Evolutionary conservation across 2,113 vertebrate genomes (phyloP), one percentile per base, ranked within the genome.

Genomic region (Apus apus): DNA sequence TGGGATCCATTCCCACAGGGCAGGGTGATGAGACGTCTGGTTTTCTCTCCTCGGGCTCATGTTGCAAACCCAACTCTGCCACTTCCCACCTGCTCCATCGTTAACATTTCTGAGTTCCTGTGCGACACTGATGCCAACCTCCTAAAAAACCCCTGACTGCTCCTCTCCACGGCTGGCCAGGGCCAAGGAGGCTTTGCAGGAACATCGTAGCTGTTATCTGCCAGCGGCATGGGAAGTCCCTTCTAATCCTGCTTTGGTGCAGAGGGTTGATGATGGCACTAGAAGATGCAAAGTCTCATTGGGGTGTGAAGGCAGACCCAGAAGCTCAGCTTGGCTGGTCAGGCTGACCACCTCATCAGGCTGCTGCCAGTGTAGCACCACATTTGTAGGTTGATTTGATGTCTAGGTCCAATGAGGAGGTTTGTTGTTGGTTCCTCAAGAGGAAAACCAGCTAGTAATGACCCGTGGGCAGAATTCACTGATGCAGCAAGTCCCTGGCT

Each of bases 391-490:
- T 3, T 50, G 53, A 16, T 71, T 85, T 36, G 8, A 43, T 32
- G 32, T 27, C 67, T 51, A 54, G 25, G 53, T 38, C 26, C 46
- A 22, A 0, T 5, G 5, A 53, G 43, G 67, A 27, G 18, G 16
- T 20, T 50, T 22, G 22, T 50, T 23, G 50, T 50, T 50, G 16
- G 30, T 3, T 23, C 40, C 54, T 34, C 26, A 79, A 68, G 57
- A 60, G 48, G 34, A 70, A 71, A 17, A 29, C 3, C 0, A 4
- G 30, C n/a, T 26, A 34, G 43, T 57, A 85, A 43, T 8, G 9
- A 46, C 58, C 85, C 1, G 0, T 11, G 19, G 58, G 34, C 25
- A 72, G 32, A 29, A 76, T 11, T 26, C 0, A 0, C 51, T 84
- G 65, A 34, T 17, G 50, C 62, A 64, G 38, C 17, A 10, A 11